phyloP scores from a whole-genome alignment of 2,797 vertebrate genomes.

The Muscicapa comitata region DNA sequence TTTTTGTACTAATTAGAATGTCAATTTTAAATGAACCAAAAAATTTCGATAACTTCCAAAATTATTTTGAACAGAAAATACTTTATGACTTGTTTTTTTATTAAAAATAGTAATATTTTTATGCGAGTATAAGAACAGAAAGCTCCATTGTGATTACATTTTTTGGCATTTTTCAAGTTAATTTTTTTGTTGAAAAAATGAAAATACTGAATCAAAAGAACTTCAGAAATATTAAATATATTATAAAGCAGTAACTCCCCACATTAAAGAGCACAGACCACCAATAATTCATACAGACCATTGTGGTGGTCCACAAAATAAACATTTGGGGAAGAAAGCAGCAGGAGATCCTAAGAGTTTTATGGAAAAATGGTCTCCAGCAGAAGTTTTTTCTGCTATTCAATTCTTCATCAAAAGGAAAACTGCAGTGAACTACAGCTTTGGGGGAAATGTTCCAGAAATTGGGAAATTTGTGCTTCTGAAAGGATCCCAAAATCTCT shows the following conservation, averaged over 20 bases:
- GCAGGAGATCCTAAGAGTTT: background rate
- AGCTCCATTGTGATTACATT: background rate
- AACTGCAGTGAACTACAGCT: background rate
- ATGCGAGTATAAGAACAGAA: background rate
- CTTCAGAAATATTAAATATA: background rate
- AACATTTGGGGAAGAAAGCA: constrained; percentile 10
- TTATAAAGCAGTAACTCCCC: background rate
- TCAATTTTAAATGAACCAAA: background rate
- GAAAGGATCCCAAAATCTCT: background rate
- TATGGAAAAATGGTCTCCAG: background rate
- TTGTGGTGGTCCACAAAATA: constrained; percentile 56
- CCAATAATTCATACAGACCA: background rate
- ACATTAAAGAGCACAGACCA: constrained; percentile 11
- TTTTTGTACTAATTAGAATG: background rate
- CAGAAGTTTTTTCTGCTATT: background rate
- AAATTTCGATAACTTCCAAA: background rate
- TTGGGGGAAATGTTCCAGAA: background rate
- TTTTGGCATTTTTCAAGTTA: background rate
- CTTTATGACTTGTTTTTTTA: background rate
- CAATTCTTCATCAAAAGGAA: background rate
- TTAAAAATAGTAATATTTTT: background rate
- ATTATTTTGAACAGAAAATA: background rate
- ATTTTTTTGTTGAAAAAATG: background rate
- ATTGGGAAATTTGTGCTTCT: background rate
- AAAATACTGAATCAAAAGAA: background rate